Evolutionary conservation across 2,888 invertebrate genomes (phyloP), one percentile per base, ranked within the genome.

Genomic region (Trichogramma dendrolimi): DNA sequence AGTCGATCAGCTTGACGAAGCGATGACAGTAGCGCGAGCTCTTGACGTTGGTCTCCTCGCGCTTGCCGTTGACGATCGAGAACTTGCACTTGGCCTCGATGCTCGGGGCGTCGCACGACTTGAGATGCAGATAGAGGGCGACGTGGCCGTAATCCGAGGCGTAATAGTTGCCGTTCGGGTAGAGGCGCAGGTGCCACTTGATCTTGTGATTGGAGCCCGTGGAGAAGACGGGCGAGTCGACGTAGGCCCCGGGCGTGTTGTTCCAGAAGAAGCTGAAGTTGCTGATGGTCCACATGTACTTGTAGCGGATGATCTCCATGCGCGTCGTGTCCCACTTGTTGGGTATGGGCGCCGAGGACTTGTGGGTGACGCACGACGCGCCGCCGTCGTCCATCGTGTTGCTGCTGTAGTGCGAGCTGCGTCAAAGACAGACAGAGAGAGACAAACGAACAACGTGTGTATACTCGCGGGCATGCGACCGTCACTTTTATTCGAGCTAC

Each of bases 251-350:
- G n/a, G 64, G 61, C 38, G 58, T 64, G 8, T 64, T 64, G 40
- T 64, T 61, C 61, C 61, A 64, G 46, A 64, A 64, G 43, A 58
- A 64, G 42, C 64, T 64, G 27, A 64, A 64, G 49, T 64, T 64
- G 48, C 64, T 64, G 11, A 64, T 64, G 41, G 64, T 64, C 64
- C 64, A 64, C 64, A 64, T 64, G 40, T 64, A 64, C 38, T 64
- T 64, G 48, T 61, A 64, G 11, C 61, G 61, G 8, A 64, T 64
- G 27, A 64, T 64, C 41, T 64, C 64, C 64, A 64, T 64, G 3
- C 64, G 61, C 40, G 64, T 64, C 10, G 64, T 64, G 38, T 64
- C 64, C 64, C 64, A 64, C 10, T 64, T 64, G 7, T 64, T 53
- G n/a, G 64, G 64, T 4, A 64, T 64, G 10, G 64, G 61, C 3